These are phyloP conservation scores for Probaryconus sp. DNA, from an alignment of 1,140 invertebrate species.

Conservation along the genomic window DNA sequence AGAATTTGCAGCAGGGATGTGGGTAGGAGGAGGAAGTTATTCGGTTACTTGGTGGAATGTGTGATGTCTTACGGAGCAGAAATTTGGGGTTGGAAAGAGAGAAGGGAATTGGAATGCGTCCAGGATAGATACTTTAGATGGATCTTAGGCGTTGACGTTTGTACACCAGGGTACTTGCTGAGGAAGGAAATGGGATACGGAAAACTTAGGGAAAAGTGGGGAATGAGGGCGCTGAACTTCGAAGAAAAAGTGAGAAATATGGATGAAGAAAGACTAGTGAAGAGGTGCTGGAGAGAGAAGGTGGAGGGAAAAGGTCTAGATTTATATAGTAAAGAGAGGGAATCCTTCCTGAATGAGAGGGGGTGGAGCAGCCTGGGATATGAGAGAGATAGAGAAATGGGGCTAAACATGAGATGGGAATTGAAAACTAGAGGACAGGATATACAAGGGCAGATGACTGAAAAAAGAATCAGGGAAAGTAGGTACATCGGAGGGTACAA, in stretches of 20 bases:
- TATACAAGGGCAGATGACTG: neutral
- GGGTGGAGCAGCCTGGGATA: neutral
- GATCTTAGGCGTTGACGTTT: constrained; percentile 18
- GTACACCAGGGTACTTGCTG: constrained; percentile 23
- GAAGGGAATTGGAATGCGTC: constrained; percentile 12
- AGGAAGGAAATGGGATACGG: neutral
- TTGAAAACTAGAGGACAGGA: neutral
- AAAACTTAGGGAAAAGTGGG: constrained; percentile 6
- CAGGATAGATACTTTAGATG: constrained; percentile 4
- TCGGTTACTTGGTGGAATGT: constrained; percentile 22
- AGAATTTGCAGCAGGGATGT: constrained; percentile 14
- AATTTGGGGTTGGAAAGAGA: too few species aligned
- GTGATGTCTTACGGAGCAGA: constrained; percentile 23
- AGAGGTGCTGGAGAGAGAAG: constrained; percentile 9
- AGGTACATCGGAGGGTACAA: constrained; percentile 17
- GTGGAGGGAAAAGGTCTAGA: neutral
- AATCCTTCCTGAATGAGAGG: constrained; percentile 10
- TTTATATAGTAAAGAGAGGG: constrained; percentile 4
- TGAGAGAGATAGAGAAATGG: neutral
- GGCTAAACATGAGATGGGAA: neutral
- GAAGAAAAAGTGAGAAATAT: constrained; percentile 1
- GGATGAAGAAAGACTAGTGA: neutral
- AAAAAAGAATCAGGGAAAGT: neutral
- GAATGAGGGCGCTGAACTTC: constrained; percentile 1
- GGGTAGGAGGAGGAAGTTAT: constrained; percentile 15